Evolutionary conservation across 1,140 invertebrate species (phyloP).

Genomic region (Nebria ingens): DNA sequence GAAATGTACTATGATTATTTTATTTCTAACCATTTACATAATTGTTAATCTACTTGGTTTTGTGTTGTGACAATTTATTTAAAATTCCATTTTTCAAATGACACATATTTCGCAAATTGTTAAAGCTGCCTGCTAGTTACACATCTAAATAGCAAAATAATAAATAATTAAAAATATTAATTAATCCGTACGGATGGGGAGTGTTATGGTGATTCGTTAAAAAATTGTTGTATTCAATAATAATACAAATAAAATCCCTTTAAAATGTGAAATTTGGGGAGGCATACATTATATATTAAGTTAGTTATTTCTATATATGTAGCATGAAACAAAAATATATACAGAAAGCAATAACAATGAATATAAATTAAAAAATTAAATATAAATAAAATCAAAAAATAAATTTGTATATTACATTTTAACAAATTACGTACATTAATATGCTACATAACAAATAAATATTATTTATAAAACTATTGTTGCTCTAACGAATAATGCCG

Average conservation of each 20-base stretch:
- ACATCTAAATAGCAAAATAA: slow-evolving; percentile 7
- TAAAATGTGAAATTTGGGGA: too few species aligned
- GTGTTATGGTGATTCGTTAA: too few species aligned
- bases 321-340: too few species aligned
- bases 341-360: too few species aligned
- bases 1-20: slow-evolving; percentile 4
- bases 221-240: too few species aligned
- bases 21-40: neutral
- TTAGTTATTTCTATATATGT: too few species aligned
- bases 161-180: neutral
- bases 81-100: neutral
- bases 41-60: neutral
- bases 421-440: too few species aligned
- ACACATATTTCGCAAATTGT: neutral
- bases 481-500: slow-evolving; percentile 73
- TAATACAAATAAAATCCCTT: too few species aligned
- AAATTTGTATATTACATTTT: too few species aligned
- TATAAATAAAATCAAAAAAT: too few species aligned
- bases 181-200: neutral
- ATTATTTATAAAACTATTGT: slow-evolving; percentile 35
- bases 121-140: neutral
- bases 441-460: neutral
- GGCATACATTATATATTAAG: too few species aligned
- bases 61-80: neutral
- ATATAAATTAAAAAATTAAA: too few species aligned